phyloP scores from a whole-genome alignment of 2,888 invertebrate genomes.

The Cantharis nigra region DNA sequence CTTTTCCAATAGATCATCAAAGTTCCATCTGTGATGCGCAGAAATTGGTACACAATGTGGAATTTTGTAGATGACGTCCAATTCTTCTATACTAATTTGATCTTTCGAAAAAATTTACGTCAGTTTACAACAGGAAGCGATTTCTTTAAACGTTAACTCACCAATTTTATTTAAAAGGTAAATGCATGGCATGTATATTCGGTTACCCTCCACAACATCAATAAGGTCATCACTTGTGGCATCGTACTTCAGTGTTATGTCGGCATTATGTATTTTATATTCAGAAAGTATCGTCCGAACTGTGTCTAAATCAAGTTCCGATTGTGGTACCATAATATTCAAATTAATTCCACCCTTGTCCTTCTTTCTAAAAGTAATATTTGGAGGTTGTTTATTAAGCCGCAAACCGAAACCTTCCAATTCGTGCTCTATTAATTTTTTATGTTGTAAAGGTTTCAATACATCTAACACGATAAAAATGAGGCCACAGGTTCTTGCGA shows the following conservation, averaged over 20 bases:
- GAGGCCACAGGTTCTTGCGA: slow-evolving; percentile 96
- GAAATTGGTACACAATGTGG: slow-evolving; percentile 99
- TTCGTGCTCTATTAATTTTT: slow-evolving; percentile 94
- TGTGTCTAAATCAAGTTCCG: slow-evolving; percentile 88
- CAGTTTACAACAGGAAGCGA: too few relatives aligned
- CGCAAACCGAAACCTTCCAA: slow-evolving; percentile 98
- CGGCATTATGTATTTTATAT: slow-evolving; percentile 98
- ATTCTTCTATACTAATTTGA: slow-evolving; percentile 94
- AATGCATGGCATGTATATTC: slow-evolving; percentile 97
- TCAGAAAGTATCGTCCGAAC: slow-evolving; percentile 96
- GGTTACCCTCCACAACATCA: slow-evolving; percentile 97
- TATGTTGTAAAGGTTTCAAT: slow-evolving; percentile 95
- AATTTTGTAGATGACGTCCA: slow-evolving; percentile 98
- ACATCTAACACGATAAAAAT: slow-evolving; percentile 98
- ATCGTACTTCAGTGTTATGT: slow-evolving; percentile 92
- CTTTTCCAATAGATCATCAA: slow-evolving; percentile 94
- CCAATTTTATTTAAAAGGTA: slow-evolving; percentile 99
- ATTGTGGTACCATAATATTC: slow-evolving; percentile 73
- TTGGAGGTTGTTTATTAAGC: slow-evolving; percentile 95
- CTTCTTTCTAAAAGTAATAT: slow-evolving; percentile 93
- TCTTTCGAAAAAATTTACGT: slow-evolving; percentile 63
- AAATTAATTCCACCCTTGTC: slow-evolving; percentile 99
- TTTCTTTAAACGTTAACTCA: slow-evolving; percentile 44
- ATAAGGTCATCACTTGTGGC: slow-evolving; percentile 97
- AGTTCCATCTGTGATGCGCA: slow-evolving; percentile 99